Evolutionary conservation across 1,140 invertebrate genomes (phyloP).

Genomic region (Theocolax elegans): DNA sequence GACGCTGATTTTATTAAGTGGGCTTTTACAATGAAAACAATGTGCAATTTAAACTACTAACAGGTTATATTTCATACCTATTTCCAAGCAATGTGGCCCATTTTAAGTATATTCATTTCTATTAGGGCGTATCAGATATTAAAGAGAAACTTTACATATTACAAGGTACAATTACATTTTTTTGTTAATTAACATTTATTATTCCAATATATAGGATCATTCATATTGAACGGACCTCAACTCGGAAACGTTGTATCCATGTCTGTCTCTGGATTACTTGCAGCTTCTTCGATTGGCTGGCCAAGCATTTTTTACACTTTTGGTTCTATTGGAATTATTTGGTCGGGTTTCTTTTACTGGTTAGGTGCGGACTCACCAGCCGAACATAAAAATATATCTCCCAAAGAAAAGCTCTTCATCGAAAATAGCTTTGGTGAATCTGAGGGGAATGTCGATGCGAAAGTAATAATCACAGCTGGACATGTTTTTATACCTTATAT

Average conservation of each 20-base stretch:
- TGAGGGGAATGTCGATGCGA: not conserved
- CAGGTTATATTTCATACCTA: no score
- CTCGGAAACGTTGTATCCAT: slow-evolving; percentile 81
- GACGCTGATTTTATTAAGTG: no score
- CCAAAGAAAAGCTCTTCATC: slow-evolving; percentile 73
- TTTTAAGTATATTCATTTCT: no score
- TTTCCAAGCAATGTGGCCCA: no score
- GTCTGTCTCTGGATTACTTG: slow-evolving; percentile 75
- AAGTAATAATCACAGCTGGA: not conserved
- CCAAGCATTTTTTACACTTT: slow-evolving; percentile 82
- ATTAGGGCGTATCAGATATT: no score
- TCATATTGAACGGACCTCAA: slow-evolving; percentile 68
- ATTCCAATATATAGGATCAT: no score
- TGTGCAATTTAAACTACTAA: no score
- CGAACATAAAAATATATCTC: slow-evolving; percentile 69
- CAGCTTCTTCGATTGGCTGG: slow-evolving; percentile 76
- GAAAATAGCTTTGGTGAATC: not conserved
- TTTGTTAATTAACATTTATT: no score
- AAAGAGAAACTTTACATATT: no score
- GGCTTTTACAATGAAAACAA: no score
- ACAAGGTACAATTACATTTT: no score
- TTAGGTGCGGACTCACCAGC: slow-evolving; percentile 76
- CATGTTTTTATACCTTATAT: no score
- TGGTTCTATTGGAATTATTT: slow-evolving; percentile 72
- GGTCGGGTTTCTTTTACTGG: slow-evolving; percentile 73